Evolutionary conservation across 2,797 vertebrate species (phyloP).

Genomic region (Rhabdophis nuchalis): DNA sequence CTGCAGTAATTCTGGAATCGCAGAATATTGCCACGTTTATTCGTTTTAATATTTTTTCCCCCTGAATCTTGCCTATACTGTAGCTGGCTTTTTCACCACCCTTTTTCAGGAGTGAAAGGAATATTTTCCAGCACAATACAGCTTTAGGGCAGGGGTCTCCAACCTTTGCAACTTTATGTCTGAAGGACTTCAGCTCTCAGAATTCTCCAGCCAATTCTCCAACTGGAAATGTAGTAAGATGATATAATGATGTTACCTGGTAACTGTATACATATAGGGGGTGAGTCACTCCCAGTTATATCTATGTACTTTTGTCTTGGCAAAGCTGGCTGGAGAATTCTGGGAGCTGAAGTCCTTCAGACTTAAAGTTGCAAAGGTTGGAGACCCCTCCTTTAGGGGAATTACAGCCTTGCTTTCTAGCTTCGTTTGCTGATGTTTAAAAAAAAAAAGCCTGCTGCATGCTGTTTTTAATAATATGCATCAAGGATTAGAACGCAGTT

Average conservation of each 20-base stretch:
- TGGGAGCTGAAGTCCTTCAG: no score
- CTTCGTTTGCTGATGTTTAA: not conserved
- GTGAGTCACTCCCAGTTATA: no score
- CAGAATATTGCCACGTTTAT: not conserved
- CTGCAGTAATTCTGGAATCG: not conserved
- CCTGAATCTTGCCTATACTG: not conserved
- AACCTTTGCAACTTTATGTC: no score
- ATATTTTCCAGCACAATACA: not conserved
- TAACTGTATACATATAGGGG: no score
- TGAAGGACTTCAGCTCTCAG: no score
- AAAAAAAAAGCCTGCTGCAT: not conserved
- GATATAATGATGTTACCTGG: no score
- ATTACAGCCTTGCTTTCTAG: not conserved
- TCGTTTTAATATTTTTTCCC: not conserved
- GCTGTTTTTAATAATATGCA: not conserved
- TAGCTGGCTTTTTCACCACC: not conserved
- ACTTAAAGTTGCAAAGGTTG: no score
- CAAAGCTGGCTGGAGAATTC: no score
- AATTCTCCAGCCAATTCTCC: no score
- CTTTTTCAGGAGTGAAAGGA: not conserved
- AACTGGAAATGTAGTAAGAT: no score
- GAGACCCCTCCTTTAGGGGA: not conserved
- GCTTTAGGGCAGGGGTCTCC: no score
- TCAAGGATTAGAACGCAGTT: not conserved
- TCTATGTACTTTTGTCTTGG: no score